phyloP scores from a whole-genome alignment of 2,888 invertebrate species.

The Hoplodrina blanda region DNA sequence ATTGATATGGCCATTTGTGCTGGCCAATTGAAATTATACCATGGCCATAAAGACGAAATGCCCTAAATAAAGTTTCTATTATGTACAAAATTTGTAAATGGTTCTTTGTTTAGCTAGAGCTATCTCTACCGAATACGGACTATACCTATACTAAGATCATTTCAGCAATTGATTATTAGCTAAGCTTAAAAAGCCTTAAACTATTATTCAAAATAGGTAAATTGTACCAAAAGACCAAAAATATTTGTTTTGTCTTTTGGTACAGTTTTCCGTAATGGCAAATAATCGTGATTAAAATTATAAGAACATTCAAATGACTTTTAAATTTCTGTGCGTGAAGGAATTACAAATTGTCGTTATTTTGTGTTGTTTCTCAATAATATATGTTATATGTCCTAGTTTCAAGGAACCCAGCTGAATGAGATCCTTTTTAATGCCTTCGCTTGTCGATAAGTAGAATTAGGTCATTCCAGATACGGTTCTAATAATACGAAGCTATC shows the following conservation, averaged over 20 bases:
- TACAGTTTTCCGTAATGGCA: not conserved
- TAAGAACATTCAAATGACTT: not conserved
- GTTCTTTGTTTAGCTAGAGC: not conserved
- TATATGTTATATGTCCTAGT: conserved; percentile 12
- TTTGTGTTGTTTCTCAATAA: conserved; percentile 13
- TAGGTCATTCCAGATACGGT: not conserved
- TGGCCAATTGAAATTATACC: conserved; percentile 30
- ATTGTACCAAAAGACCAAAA: not conserved
- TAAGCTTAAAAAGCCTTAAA: too few relatives aligned
- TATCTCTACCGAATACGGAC: too few relatives aligned
- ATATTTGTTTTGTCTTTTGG: not conserved
- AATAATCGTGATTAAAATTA: not conserved
- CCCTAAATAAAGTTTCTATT: not conserved
- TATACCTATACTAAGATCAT: too few relatives aligned
- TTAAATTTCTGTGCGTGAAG: not conserved
- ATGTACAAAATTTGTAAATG: not conserved
- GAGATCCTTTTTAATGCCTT: not conserved
- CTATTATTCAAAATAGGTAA: not conserved
- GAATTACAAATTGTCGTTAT: conserved; percentile 3
- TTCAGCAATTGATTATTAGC: too few relatives aligned
- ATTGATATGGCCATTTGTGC: conserved; percentile 32
- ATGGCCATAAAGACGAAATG: conserved; percentile 13
- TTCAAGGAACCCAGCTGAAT: conserved; percentile 8
- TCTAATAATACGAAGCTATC: not conserved
- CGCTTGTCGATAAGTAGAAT: not conserved